A percentile compares a stretch with the other conserved stretches of the same genome.
Conservation (phyloP, 2,888 invertebrate genomes). For the Nephrotoma guestfalica region DNA sequence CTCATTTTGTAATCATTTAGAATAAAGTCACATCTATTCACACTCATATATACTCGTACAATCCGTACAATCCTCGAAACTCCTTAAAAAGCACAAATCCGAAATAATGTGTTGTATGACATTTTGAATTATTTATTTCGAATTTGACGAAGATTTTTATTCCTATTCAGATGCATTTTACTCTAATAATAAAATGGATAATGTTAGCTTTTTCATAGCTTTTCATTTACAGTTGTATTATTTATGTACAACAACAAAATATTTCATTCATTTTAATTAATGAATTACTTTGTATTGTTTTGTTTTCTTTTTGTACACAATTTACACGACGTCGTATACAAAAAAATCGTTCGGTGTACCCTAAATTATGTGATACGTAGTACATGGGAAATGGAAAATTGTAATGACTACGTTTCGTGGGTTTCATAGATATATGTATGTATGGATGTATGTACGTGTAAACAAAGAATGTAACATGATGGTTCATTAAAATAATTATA, state of each 20-base stretch:
- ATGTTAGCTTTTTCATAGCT: background rate
- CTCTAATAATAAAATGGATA: background rate
- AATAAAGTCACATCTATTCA: background rate
- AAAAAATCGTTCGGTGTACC: background rate
- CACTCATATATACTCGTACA: background rate
- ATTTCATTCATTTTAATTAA: background rate
- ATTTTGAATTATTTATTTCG: background rate
- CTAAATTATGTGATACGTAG: background rate
- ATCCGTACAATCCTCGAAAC: background rate
- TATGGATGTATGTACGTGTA: background rate
- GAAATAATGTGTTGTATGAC: background rate
- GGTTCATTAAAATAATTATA: background rate
- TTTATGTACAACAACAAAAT: background rate
- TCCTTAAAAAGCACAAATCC: background rate
- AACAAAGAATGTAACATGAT: background rate
- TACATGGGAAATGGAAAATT: background rate
- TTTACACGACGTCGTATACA: background rate
- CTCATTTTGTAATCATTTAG: background rate
- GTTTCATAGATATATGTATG: background rate
- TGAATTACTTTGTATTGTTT: background rate
- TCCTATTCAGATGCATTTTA: background rate
- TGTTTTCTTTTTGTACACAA: background rate
- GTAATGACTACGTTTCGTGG: background rate
- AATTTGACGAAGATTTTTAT: background rate
- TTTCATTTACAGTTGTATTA: background rate